These are phyloP conservation scores for Pandemis cinnamomeana DNA, from an alignment of 2,888 invertebrate species.

Conservation along the genomic window DNA sequence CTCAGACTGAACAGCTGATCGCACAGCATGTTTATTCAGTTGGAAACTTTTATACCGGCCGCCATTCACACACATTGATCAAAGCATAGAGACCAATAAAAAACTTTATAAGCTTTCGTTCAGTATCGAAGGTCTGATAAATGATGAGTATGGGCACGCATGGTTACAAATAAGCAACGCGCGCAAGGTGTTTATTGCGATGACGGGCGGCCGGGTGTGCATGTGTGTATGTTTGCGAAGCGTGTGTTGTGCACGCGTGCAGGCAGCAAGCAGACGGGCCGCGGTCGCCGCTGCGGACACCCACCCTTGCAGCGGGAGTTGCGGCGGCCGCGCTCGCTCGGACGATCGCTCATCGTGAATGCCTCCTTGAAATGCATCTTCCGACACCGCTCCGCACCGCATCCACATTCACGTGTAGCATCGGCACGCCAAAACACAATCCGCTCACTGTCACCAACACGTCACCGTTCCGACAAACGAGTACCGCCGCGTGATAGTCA, in stretches of 20 bases:
- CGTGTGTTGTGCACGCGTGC: slow-evolving; percentile 49
- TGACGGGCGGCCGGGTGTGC: slow-evolving; percentile 29
- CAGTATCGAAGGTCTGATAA: slow-evolving; percentile 14
- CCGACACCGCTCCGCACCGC: slow-evolving; percentile 76
- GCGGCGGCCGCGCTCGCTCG: slow-evolving; percentile 82
- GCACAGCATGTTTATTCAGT: slow-evolving; percentile 37
- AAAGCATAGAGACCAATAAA: slow-evolving; percentile 22
- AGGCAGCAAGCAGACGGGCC: slow-evolving; percentile 55
- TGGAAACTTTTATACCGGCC: slow-evolving; percentile 21
- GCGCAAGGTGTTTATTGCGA: slow-evolving; percentile 48
- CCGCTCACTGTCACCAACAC: slow-evolving; percentile 74
- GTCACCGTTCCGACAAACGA: slow-evolving; percentile 60
- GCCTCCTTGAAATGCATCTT: slow-evolving; percentile 85
- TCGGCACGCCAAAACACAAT: slow-evolving; percentile 77
- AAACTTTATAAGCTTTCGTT: slow-evolving; percentile 19
- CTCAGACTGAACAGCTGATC: slow-evolving; percentile 41
- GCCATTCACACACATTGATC: slow-evolving; percentile 25
- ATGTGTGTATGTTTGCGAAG: slow-evolving; percentile 47
- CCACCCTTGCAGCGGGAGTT: slow-evolving; percentile 83
- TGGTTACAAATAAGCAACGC: slow-evolving; percentile 45
- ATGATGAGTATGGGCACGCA: slow-evolving; percentile 33
- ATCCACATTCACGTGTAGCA: slow-evolving; percentile 82
- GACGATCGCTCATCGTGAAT: slow-evolving; percentile 84
- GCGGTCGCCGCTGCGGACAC: slow-evolving; percentile 66
- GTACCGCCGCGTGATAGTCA: slow-evolving; percentile 59